phyloP scores from a whole-genome alignment of 2,113 vertebrate species.

The Pelecanus crispus region DNA sequence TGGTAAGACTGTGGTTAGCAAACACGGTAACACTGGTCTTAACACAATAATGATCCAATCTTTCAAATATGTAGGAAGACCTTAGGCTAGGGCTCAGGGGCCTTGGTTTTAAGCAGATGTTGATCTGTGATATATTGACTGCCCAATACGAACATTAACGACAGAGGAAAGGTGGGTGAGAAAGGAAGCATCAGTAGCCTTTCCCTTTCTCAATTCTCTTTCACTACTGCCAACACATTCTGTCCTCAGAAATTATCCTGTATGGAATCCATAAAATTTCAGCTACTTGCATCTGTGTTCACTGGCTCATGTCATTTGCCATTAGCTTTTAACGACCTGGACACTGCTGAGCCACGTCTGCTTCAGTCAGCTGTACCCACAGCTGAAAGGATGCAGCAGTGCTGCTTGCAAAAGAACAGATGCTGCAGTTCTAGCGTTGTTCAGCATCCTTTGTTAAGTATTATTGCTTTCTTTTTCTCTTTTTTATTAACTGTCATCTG shows the following conservation, averaged over 20 bases:
- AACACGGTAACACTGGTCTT: not conserved
- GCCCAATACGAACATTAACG: not conserved
- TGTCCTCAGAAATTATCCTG: not conserved
- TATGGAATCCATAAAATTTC: not conserved
- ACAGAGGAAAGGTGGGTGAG: not conserved
- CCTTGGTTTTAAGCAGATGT: not conserved
- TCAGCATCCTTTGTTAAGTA: not conserved
- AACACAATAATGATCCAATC: not conserved
- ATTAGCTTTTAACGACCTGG: not conserved
- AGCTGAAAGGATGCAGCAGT: not conserved
- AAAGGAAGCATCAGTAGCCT: not conserved
- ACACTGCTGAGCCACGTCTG: not conserved
- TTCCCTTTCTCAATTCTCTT: not conserved
- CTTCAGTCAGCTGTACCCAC: not conserved
- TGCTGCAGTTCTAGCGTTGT: not conserved
- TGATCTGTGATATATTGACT: not conserved
- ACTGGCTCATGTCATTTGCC: not conserved
- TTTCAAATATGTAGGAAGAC: not conserved
- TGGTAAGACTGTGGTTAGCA: not conserved
- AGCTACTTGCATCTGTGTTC: not conserved
- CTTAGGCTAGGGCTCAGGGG: not conserved
- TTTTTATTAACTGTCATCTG: not conserved
- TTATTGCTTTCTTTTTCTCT: not conserved
- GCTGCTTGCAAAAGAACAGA: not conserved
- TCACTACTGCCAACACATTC: not conserved